Evolutionary conservation across 2,888 invertebrate genomes (phyloP).

Genomic region (Alsophila aescularia): DNA sequence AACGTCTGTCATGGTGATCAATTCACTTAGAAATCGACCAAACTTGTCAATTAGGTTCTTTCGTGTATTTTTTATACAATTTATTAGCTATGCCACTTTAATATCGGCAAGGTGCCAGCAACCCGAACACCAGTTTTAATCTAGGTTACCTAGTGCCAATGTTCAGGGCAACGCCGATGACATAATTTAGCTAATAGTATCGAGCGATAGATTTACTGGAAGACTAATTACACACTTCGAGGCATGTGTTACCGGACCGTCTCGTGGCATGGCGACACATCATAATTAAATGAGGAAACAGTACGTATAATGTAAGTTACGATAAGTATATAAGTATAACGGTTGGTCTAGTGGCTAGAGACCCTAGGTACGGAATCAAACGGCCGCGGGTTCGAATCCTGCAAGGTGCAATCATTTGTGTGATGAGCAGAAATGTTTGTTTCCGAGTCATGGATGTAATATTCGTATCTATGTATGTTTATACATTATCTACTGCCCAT

Average conservation of each 20-base stretch:
- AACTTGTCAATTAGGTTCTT: too few relatives aligned
- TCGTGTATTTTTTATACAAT: not conserved
- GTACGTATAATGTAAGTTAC: not conserved
- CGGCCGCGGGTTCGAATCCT: too few relatives aligned
- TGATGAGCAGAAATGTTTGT: too few relatives aligned
- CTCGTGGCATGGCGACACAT: slow-evolving; percentile 4
- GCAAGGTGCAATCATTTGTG: too few relatives aligned
- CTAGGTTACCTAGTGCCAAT: not conserved
- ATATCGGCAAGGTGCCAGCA: not conserved
- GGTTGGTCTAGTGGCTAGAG: too few relatives aligned
- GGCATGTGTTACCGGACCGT: slow-evolving; percentile 16
- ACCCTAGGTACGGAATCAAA: too few relatives aligned
- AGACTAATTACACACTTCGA: slow-evolving; percentile 23
- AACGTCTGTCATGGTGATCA: too few relatives aligned
- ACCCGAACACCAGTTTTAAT: not conserved
- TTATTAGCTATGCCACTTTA: not conserved
- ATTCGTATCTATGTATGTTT: too few relatives aligned
- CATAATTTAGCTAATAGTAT: slow-evolving; percentile 13
- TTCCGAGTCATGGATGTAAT: too few relatives aligned
- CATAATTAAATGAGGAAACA: not conserved
- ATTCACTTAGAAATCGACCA: too few relatives aligned
- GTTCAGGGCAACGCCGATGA: slow-evolving; percentile 3
- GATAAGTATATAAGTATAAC: not conserved
- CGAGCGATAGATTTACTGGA: slow-evolving; percentile 7
- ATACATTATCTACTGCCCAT: too few relatives aligned